Evolutionary conservation across 2,113 vertebrate species (phyloP).

Genomic region (Elgaria multicarinata): DNA sequence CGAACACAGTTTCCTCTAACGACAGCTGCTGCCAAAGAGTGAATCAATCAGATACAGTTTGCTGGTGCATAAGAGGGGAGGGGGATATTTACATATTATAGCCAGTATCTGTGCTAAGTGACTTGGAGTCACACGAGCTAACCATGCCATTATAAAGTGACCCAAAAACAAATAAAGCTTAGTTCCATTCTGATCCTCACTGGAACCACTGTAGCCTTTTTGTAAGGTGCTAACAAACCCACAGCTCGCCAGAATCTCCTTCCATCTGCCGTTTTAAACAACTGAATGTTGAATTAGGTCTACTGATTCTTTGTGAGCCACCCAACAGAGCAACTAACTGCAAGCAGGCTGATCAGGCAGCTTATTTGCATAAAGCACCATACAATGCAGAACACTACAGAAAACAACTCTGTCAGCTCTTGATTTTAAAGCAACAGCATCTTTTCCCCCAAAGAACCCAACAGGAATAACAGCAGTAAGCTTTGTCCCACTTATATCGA

Average conservation of each 20-base stretch:
- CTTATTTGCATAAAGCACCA: slow-evolving; percentile 75
- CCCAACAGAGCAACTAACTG: slow-evolving; percentile 65
- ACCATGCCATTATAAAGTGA: slow-evolving; percentile 64
- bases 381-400: slow-evolving; percentile 55
- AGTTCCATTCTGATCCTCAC: slow-evolving; percentile 69
- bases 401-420: slow-evolving; percentile 63
- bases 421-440: slow-evolving; percentile 74
- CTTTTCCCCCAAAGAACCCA: slow-evolving; percentile 9
- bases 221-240: slow-evolving; percentile 73
- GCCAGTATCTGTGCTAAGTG: slow-evolving; percentile 62
- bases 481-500: not conserved
- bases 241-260: slow-evolving; percentile 63
- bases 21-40: slow-evolving; percentile 64
- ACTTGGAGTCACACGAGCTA: slow-evolving; percentile 62
- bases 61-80: slow-evolving; percentile 47
- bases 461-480: not conserved
- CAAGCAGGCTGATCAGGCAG: slow-evolving; percentile 63
- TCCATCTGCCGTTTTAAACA: slow-evolving; percentile 77
- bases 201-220: slow-evolving; percentile 65
- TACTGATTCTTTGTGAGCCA: slow-evolving; percentile 74
- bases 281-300: slow-evolving; percentile 68
- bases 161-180: slow-evolving; percentile 68
- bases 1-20: slow-evolving; percentile 48
- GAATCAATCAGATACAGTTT: slow-evolving; percentile 44
- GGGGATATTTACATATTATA: slow-evolving; percentile 68